A percentile compares a stretch with the other conserved stretches of the same genome.
Evolutionary conservation across 1,140 invertebrate genomes (phyloP).

Genomic region (Cardiocondyla obscurior): DNA sequence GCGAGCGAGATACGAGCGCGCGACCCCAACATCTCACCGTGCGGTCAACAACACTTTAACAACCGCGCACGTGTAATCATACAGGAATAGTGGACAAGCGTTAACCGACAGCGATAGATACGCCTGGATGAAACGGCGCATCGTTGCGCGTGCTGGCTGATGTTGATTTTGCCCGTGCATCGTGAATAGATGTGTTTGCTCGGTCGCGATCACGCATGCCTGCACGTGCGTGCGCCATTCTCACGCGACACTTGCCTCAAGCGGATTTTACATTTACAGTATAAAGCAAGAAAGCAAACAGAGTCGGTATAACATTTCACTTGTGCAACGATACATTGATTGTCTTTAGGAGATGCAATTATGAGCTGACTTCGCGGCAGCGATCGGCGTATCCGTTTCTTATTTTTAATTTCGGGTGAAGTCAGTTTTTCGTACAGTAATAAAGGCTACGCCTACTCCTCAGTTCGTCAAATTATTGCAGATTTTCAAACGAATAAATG

Average conservation of each 20-base stretch:
- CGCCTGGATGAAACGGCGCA: slow-evolving; percentile 22
- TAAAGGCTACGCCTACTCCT: too few species aligned
- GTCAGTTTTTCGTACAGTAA: too few species aligned
- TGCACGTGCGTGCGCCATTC: slow-evolving; percentile 8
- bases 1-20: neutral
- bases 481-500: neutral
- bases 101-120: slow-evolving; percentile 32
- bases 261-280: slow-evolving; percentile 55
- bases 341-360: neutral
- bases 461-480: neutral
- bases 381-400: neutral
- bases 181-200: slow-evolving; percentile 44
- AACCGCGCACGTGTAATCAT: slow-evolving; percentile 35
- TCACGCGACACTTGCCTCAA: neutral
- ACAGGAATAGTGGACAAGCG: slow-evolving; percentile 46
- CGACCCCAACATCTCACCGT: slow-evolving; percentile 22
- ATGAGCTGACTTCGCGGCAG: neutral
- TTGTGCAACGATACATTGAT: slow-evolving; percentile 23
- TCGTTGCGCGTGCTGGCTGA: slow-evolving; percentile 16
- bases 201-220: slow-evolving; percentile 9
- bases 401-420: too few species aligned
- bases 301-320: slow-evolving; percentile 35
- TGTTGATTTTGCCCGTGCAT: slow-evolving; percentile 64
- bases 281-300: slow-evolving; percentile 46
- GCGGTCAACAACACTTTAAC: slow-evolving; percentile 42